Evolutionary conservation across 2,113 vertebrate species (phyloP).

Genomic region (Pan paniscus): DNA sequence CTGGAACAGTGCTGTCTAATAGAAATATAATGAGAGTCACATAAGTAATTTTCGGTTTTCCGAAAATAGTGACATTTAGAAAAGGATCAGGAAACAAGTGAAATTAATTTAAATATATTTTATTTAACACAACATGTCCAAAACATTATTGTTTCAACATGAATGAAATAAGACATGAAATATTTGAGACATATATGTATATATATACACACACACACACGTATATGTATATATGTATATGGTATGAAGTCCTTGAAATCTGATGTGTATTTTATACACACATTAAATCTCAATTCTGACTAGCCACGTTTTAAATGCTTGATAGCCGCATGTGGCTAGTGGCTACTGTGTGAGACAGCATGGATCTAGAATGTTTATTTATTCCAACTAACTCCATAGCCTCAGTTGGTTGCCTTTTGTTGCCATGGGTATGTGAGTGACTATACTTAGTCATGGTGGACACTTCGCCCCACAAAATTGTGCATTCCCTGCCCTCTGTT

Average conservation of each 20-base stretch:
- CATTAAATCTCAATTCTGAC: not conserved
- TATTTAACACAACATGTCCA: not conserved
- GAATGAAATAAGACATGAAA: too few species aligned
- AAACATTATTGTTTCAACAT: not conserved
- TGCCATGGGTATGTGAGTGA: not conserved
- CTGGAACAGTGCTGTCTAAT: not conserved
- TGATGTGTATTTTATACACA: not conserved
- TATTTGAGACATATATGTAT: too few species aligned
- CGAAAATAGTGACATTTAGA: not conserved
- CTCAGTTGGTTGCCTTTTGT: not conserved
- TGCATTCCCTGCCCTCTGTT: not conserved
- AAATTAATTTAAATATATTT: constrained; percentile 32
- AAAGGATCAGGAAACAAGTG: not conserved
- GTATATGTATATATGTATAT: too few species aligned
- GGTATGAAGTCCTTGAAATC: not conserved
- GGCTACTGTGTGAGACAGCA: not conserved
- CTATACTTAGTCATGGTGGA: not conserved
- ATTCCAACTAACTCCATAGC: not conserved
- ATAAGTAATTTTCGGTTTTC: not conserved
- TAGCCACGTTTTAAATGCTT: not conserved
- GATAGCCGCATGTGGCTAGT: not conserved
- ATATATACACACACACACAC: too few species aligned
- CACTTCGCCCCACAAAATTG: not conserved
- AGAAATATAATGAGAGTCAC: not conserved
- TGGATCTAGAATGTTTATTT: not conserved